Evolutionary conservation across 1,140 invertebrate species (phyloP).

Genomic region (Nasonia longicornis): DNA sequence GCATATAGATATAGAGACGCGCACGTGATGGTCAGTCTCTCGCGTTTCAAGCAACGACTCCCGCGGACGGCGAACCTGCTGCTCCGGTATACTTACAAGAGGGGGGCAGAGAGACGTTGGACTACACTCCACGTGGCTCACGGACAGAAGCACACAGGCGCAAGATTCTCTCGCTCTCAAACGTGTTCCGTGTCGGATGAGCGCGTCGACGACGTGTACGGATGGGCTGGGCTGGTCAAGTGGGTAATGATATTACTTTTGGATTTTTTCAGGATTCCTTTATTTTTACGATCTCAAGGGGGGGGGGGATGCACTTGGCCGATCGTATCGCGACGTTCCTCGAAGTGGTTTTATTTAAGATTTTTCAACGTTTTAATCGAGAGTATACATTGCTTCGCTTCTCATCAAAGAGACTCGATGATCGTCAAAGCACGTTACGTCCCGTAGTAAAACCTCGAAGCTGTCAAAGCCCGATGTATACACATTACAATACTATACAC

Average conservation of each 20-base stretch:
- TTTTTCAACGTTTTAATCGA: too few relatives aligned
- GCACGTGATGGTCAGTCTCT: not conserved
- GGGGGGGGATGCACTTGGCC: not conserved
- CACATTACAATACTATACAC: too few relatives aligned
- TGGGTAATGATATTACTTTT: not conserved
- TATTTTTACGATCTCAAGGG: not conserved
- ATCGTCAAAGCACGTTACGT: not conserved
- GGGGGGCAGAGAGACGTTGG: not conserved
- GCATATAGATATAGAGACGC: not conserved
- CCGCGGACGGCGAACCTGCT: not conserved
- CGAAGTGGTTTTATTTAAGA: too few relatives aligned
- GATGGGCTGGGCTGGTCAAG: not conserved
- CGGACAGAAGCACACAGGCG: not conserved
- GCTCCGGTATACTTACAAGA: not conserved
- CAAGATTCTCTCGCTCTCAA: not conserved
- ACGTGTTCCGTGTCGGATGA: conserved; percentile 6
- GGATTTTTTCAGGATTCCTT: too few relatives aligned
- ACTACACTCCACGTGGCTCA: not conserved
- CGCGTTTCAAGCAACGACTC: not conserved
- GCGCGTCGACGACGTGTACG: not conserved
- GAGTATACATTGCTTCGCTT: too few relatives aligned
- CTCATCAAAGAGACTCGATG: too few relatives aligned
- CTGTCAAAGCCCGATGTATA: not conserved
- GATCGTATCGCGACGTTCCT: not conserved
- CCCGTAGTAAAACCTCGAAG: not conserved